Evolutionary conservation across 92 coral and sea anemone species (phyloP).

Genomic region (Blastomussa wellsi): DNA sequence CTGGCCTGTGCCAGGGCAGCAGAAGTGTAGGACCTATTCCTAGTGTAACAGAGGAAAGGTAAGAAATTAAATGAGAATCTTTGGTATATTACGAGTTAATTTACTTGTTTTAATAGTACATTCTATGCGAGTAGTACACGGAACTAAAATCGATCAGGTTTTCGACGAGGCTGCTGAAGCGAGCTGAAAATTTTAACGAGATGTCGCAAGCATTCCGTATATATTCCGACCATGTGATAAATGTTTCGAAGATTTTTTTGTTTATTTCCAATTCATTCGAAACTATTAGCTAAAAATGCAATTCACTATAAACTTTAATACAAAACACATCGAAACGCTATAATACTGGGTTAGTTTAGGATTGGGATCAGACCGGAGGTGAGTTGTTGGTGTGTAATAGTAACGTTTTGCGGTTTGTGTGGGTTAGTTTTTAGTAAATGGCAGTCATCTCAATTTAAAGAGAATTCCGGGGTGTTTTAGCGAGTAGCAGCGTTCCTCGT

Average conservation of each 20-base stretch:
- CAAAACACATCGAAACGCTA: neutral
- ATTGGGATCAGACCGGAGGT: neutral
- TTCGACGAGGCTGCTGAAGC: neutral
- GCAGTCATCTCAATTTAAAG: neutral
- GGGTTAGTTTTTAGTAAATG: neutral
- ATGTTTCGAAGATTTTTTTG: neutral
- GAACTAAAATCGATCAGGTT: neutral
- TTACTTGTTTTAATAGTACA: neutral
- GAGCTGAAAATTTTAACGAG: neutral
- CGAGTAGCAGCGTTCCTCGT: neutral
- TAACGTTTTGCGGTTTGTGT: neutral
- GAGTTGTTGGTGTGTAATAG: neutral
- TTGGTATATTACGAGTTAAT: neutral
- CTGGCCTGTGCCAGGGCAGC: conserved; percentile 49
- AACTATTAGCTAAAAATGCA: neutral
- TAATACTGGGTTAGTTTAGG: neutral
- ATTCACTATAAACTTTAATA: no score
- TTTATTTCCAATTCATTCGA: neutral
- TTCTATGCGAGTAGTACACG: neutral
- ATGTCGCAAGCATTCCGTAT: no score
- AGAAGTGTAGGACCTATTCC: conserved; percentile 44
- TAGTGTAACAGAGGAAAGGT: conserved; percentile 60
- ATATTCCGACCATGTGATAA: neutral
- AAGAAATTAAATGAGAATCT: neutral
- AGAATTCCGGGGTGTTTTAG: neutral